A percentile compares a stretch with the other conserved stretches of the same genome.
These are phyloP conservation scores for Aricia agestis DNA, from an alignment of 1,140 invertebrate genomes.

Conservation along the genomic window DNA sequence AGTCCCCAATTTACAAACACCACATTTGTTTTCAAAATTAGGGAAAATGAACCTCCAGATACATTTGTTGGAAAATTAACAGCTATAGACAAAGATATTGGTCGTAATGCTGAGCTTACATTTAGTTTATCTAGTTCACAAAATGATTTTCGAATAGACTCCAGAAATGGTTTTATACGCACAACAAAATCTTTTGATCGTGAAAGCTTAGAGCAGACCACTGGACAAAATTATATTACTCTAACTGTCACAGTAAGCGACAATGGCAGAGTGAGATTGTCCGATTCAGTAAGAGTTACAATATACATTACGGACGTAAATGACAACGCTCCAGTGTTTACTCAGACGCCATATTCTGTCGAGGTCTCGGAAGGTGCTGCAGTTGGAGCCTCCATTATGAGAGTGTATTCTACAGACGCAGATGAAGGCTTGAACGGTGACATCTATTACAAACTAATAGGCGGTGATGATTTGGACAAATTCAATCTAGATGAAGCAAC, in stretches of 20 bases:
- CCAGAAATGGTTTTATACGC: conserved; percentile 94
- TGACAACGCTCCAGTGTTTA: conserved; percentile 93
- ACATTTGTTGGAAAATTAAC: conserved; percentile 93
- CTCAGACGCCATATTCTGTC: conserved; percentile 87
- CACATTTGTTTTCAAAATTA: conserved; percentile 89
- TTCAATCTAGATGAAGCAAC: conserved; percentile 92
- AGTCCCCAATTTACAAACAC: conserved; percentile 91
- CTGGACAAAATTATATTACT: conserved; percentile 86
- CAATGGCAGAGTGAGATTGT: conserved; percentile 87
- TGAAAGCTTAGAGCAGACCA: conserved; percentile 86
- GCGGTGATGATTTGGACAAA: conserved; percentile 86
- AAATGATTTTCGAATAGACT: conserved; percentile 91
- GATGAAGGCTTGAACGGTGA: conserved; percentile 95
- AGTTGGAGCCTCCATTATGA: conserved; percentile 86
- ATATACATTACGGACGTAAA: conserved; percentile 94
- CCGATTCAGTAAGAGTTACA: conserved; percentile 92
- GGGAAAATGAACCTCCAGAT: conserved; percentile 92
- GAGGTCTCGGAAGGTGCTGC: conserved; percentile 89
- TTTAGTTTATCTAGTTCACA: conserved; percentile 88
- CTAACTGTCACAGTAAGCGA: conserved; percentile 92
- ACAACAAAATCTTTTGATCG: conserved; percentile 91
- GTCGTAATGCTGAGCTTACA: conserved; percentile 92
- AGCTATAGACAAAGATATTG: conserved; percentile 93
- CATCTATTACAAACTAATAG: conserved; percentile 89
- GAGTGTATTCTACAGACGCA: conserved; percentile 89